Evolutionary conservation across 2,113 vertebrate genomes (phyloP), one percentile per base, ranked within the genome.

Genomic region (Oreochromis tanganicae): DNA sequence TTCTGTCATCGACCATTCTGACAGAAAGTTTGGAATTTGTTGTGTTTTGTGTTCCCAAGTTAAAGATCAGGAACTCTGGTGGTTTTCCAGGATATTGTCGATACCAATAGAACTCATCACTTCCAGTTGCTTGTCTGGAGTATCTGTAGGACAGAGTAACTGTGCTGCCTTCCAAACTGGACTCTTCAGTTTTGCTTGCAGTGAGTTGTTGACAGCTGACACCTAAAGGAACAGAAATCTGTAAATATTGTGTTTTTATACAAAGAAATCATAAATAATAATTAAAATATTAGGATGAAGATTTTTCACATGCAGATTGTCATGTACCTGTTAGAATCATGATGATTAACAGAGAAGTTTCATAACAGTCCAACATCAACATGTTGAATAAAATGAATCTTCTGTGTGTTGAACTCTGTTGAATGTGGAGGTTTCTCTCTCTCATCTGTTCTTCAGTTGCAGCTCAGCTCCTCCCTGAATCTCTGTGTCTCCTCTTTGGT

Each of bases 391-490:
- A 24, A 24, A 1, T 43, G 4, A 17, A 46, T 81, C 54, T 81
- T 59, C 7, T 48, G 6, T 8, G 16, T 38, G 54, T 29, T 82
- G 56, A 52, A 81, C 50, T 80, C 50, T 55, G 52, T 32, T 82
- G 56, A 84, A 81, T 59, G 66, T 57, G 75, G 61, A 88, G 73
- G 41, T 50, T 73, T 50, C 29, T 50, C 41, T 46, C 57, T 80
- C 38, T 88, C 59, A 71, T 71, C 71, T 84, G 57, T 43, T 50
- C 59, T 81, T 88, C 86, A 81, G 50, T 7, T 83, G 43, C 80
- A 87, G 54, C 66, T 87, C 41, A 88, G 73, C 86, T 88, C 86
- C 86, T 88, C 86, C 82, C 82, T 21, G 17, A 68, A 63, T 68
- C 75, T 83, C 32, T 85, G 9, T 3, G 71, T 5, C 55, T 79